phyloP scores from a whole-genome alignment of 2,797 vertebrate species.

The Oreochromis grahami region DNA sequence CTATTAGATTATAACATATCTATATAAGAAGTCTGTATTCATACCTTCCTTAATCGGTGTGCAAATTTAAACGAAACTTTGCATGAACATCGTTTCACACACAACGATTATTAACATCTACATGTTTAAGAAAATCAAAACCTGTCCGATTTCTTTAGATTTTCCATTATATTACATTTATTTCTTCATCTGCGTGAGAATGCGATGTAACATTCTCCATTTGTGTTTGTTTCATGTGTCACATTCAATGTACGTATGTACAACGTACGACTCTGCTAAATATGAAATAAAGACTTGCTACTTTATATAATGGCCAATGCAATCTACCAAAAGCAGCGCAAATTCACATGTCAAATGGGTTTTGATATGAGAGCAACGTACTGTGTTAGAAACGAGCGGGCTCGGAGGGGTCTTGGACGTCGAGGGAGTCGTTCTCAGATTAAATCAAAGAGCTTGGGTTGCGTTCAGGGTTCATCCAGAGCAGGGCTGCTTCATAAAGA shows the following conservation, averaged over 20 bases:
- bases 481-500: not conserved
- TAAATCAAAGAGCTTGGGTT: not conserved
- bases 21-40: not conserved
- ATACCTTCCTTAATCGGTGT: not conserved
- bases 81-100: not conserved
- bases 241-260: fast-evolving
- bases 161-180: fast-evolving
- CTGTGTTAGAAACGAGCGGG: not conserved
- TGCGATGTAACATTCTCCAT: not conserved
- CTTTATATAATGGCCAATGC: not conserved
- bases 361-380: not conserved
- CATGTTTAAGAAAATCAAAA: not conserved
- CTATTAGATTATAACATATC: not conserved
- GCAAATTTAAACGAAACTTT: fast-evolving
- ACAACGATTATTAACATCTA: not conserved
- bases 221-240: not conserved
- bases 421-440: not conserved
- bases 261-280: not conserved
- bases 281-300: not conserved
- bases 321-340: not conserved
- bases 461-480: fast-evolving
- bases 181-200: not conserved
- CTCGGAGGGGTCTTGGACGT: not conserved
- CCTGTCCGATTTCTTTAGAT: not conserved
- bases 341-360: not conserved